Conservation (phyloP, 2,797 vertebrate genomes). For the Alcedo quadribrachys region DNA sequence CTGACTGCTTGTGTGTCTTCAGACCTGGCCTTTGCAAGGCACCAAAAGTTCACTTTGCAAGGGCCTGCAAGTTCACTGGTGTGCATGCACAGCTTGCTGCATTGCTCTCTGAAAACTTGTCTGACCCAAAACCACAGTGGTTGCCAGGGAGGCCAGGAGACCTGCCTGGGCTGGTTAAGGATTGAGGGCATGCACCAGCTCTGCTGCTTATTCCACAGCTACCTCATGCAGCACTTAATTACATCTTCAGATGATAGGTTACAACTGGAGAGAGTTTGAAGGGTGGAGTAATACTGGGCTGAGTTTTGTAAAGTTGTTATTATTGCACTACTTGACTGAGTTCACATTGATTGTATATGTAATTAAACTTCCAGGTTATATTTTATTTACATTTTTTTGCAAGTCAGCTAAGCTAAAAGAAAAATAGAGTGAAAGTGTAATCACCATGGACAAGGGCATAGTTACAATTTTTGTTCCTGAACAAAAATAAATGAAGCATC, state of each 20-base stretch:
- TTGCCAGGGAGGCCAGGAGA: not conserved
- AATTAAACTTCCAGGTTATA: not conserved
- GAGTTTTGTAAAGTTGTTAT: not conserved
- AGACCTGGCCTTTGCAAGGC: not conserved
- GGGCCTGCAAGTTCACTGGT: fast-evolving
- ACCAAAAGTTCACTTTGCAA: not conserved
- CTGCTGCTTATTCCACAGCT: not conserved
- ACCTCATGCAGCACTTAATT: not conserved
- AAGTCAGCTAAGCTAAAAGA: not conserved
- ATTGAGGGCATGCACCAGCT: not conserved
- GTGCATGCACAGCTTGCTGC: fast-evolving
- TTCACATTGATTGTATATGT: not conserved
- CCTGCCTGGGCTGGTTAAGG: fast-evolving
- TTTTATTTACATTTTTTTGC: not conserved
- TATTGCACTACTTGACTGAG: not conserved
- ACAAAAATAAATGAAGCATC: not conserved
- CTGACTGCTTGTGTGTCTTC: not conserved
- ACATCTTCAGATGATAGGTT: not conserved
- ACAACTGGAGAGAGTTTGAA: not conserved
- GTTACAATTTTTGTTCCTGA: not conserved
- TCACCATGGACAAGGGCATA: not conserved
- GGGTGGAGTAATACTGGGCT: not conserved
- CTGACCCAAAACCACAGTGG: not conserved
- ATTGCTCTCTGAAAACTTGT: not conserved
- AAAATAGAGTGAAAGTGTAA: not conserved